Conservation (phyloP, 2,113 vertebrate species). For the Dipodomys merriami region DNA sequence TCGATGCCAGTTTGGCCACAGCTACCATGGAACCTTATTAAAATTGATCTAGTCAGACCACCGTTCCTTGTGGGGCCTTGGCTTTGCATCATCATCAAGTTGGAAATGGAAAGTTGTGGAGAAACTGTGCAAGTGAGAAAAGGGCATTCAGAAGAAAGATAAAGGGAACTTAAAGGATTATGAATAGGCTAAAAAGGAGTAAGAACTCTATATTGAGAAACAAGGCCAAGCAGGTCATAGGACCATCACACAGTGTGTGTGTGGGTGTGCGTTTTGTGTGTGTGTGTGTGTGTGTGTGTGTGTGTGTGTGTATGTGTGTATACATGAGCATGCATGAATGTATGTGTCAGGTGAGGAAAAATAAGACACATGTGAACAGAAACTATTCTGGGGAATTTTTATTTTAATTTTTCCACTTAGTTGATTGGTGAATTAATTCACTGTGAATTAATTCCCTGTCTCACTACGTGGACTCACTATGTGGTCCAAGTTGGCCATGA, state of each 20-base stretch:
- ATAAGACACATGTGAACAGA: not conserved
- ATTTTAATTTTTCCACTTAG: not conserved
- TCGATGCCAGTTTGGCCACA: not conserved
- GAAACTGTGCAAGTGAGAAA: not conserved
- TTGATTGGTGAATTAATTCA: not conserved
- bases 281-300: too few species aligned
- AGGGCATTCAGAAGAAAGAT: not conserved
- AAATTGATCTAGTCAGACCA: not conserved
- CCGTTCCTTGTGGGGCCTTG: not conserved
- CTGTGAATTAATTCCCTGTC: too few species aligned
- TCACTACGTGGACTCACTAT: not conserved
- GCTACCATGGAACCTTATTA: not conserved
- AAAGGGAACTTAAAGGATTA: not conserved
- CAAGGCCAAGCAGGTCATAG: not conserved
- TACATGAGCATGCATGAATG: not conserved
- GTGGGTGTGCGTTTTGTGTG: not conserved
- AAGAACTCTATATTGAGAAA: not conserved
- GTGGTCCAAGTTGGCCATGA: too few species aligned
- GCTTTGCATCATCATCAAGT: not conserved
- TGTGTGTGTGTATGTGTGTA: not conserved
- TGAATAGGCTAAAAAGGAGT: not conserved
- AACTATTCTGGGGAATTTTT: too few species aligned
- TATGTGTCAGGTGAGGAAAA: not conserved
- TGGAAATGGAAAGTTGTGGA: not conserved
- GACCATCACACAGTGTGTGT: not conserved